These are phyloP conservation scores for Hippocampus comes DNA, from an alignment of 2,113 vertebrate species.

Conservation along the genomic window DNA sequence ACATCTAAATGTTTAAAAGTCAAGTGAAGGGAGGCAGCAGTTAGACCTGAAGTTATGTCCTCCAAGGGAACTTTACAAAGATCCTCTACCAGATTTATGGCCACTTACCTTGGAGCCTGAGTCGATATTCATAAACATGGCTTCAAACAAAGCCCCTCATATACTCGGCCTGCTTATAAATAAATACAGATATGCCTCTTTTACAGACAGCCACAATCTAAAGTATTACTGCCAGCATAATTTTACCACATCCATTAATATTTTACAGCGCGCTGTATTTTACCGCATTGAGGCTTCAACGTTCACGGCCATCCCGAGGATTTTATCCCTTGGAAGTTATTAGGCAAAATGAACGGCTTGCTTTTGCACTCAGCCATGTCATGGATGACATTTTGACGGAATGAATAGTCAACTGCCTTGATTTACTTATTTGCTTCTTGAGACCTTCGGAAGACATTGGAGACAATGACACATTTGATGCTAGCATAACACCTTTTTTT, in stretches of 20 bases:
- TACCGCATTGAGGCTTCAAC: constrained; percentile 73
- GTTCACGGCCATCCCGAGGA: constrained; percentile 66
- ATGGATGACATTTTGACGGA: constrained; percentile 28
- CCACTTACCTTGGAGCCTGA: constrained; percentile 73
- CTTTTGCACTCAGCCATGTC: constrained; percentile 16
- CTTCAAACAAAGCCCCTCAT: constrained; percentile 73
- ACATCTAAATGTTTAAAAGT: constrained; percentile 73
- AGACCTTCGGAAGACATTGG: background rate
- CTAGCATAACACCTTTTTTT: background rate
- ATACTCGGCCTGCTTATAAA: constrained; percentile 72
- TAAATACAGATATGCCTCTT: constrained; percentile 76
- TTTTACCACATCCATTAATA: constrained; percentile 77
- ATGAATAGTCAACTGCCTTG: constrained; percentile 20
- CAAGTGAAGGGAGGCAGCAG: constrained; percentile 64
- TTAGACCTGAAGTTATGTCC: constrained; percentile 73
- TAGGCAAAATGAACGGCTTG: constrained; percentile 48
- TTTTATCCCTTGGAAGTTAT: constrained; percentile 63
- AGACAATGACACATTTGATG: background rate
- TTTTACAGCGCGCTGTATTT: constrained; percentile 77
- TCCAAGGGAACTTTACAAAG: constrained; percentile 71
- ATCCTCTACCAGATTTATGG: constrained; percentile 72
- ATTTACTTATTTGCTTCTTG: constrained; percentile 6
- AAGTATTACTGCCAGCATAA: constrained; percentile 77
- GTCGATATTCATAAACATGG: constrained; percentile 78
- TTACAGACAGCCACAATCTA: constrained; percentile 78